Evolutionary conservation across 2,888 invertebrate genomes (phyloP), one percentile per base, ranked within the genome.

Genomic region (Polietes domitor): DNA sequence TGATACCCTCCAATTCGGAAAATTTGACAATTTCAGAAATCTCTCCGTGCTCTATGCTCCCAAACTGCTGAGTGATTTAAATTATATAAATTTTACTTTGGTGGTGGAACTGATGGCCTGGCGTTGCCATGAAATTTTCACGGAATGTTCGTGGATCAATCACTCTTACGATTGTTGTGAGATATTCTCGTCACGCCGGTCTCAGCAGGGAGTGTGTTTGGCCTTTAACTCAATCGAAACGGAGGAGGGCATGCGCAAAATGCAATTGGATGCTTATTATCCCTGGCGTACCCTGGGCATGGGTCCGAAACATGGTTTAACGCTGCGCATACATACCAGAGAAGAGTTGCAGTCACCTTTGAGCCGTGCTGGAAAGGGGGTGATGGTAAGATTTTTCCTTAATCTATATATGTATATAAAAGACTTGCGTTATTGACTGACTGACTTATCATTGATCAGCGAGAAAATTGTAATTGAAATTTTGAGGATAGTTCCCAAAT

Each of bases 151-250:
- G 87, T 93, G 93, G 93, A 88, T 91, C 1, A 89, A 90, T 43
- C 77, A 87, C 41, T 43, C 88, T 2, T 87, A 89, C 3, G 86
- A 92, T 47, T 93, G 93, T 81, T 93, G 93, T 86, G 89, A 91
- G 7, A 87, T 92, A 15, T 93, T 93, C 77, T 89, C 92, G 17
- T 86, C 88, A 10, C 92, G 93, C 26, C 91, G 89, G 37, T 90
- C 91, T 5, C 91, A 92, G 55, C 89, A 89, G 58, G 93, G 93
- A 0, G 86, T 89, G 50, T 93, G 93, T 82, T 91, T 92, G 86
- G 90, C 92, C 0, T 93, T 93, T 87, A 93, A 93, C 87, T 90
- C 92, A 0, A 88, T 87, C 0, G 85, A 87, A 32, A 86, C 83
- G 58, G 82, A 83, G 1, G 75, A 80, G 15, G 86, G 82, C 12